A percentile compares a stretch with the other conserved stretches of the same genome.
Evolutionary conservation across 2,888 invertebrate genomes (phyloP).

Genomic region (Zygaena filipendulae): DNA sequence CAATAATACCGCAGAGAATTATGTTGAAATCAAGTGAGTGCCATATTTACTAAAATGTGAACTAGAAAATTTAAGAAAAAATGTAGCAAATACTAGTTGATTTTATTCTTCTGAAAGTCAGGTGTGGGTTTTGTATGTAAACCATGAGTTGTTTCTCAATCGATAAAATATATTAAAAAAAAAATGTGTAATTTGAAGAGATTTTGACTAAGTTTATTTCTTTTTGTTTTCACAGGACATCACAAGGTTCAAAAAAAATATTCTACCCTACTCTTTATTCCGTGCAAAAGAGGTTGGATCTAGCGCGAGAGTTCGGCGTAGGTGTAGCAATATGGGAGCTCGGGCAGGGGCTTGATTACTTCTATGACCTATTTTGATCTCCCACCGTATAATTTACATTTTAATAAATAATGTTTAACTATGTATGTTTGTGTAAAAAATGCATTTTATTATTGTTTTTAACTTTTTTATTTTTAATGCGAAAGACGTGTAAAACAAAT

Average conservation of each 20-base stretch:
- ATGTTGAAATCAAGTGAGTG: conserved; percentile 87
- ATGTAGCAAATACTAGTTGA: conserved; percentile 7
- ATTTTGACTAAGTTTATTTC: too few species aligned
- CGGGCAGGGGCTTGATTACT: conserved; percentile 96
- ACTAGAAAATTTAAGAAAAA: neutral
- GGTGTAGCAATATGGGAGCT: conserved; percentile 95
- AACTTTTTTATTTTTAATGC: conserved; percentile 4
- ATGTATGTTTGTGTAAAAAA: too few species aligned
- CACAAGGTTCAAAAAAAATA: conserved; percentile 77
- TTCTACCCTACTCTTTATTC: conserved; percentile 93
- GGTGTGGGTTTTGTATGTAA: neutral
- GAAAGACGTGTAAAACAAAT: too few species aligned
- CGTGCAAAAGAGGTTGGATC: conserved; percentile 80
- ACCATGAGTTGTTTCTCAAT: too few species aligned
- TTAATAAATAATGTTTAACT: conserved; percentile 27
- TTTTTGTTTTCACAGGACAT: conserved; percentile 58
- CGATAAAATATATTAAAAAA: too few species aligned
- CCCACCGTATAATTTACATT: conserved; percentile 48
- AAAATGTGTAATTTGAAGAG: too few species aligned
- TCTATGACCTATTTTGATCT: conserved; percentile 78
- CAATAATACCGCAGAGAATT: conserved; percentile 83
- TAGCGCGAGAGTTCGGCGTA: conserved; percentile 82
- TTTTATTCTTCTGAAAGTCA: conserved; percentile 1
- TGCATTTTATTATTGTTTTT: conserved; percentile 12
- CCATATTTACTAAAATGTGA: neutral